Percentiles rank a stretch among this genome's conserved stretches.
Conservation (phyloP, 2,113 vertebrate genomes). For the Otocyon megalotis region DNA sequence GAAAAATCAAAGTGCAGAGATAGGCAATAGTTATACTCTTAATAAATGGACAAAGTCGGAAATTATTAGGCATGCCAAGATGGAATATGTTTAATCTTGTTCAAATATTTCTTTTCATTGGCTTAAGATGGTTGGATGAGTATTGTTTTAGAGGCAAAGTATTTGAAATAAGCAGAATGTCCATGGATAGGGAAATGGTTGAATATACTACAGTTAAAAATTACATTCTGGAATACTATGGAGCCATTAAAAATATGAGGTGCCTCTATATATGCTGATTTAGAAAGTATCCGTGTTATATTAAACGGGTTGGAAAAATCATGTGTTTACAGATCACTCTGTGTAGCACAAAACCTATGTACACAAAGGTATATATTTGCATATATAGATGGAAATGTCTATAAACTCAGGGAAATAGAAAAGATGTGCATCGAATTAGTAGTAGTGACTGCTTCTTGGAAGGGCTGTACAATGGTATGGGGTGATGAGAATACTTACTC, state of each 20-base stretch:
- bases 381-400: not conserved
- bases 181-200: not conserved
- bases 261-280: not conserved
- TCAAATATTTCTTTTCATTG: constrained; percentile 13
- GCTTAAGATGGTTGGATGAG: not conserved
- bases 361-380: too few species aligned
- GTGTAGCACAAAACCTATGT: too few species aligned
- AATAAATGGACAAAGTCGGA: constrained; percentile 21
- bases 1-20: not conserved
- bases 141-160: not conserved
- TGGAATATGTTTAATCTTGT: not conserved
- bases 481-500: not conserved
- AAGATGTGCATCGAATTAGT: not conserved
- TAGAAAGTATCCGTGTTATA: not conserved
- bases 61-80: not conserved
- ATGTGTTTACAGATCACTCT: not conserved
- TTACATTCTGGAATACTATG: not conserved
- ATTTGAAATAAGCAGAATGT: not conserved
- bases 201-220: not conserved
- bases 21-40: not conserved
- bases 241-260: not conserved
- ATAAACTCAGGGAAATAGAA: not conserved
- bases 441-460: not conserved
- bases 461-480: not conserved
- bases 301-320: not conserved